Percentiles rank a stretch among this genome's conserved stretches.
Evolutionary conservation across 2,797 vertebrate genomes (phyloP).

Genomic region (Pogonophryne albipinna): DNA sequence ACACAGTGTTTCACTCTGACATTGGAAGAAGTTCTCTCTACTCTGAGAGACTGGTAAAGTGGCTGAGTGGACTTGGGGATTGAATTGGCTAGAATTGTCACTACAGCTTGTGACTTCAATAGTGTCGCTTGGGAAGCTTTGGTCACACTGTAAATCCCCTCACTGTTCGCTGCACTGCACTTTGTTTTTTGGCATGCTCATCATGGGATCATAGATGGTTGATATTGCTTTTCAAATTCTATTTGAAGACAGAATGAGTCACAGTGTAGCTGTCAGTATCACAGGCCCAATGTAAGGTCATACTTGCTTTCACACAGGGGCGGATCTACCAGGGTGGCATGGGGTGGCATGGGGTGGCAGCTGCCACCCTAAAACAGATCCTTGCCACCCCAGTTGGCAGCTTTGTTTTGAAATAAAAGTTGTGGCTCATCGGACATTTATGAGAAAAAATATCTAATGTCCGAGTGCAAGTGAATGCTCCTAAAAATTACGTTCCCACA

Average conservation of each 20-base stretch:
- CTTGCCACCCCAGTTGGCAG: too few species aligned
- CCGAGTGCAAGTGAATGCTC: too few species aligned
- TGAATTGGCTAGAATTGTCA: constrained; percentile 67
- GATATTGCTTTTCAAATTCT: constrained; percentile 45
- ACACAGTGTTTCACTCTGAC: constrained; percentile 71
- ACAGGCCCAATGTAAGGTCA: constrained; percentile 24
- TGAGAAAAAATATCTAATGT: too few species aligned
- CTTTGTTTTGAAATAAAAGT: too few species aligned
- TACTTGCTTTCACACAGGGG: constrained; percentile 32
- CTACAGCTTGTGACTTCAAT: constrained; percentile 58
- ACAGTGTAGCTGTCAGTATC: constrained; percentile 9
- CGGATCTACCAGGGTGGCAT: too few species aligned
- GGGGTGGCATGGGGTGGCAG: too few species aligned
- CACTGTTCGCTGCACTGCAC: constrained; percentile 15
- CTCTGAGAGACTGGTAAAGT: constrained; percentile 62
- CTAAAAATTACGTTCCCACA: too few species aligned
- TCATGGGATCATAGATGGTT: constrained; percentile 45
- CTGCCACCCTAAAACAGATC: too few species aligned
- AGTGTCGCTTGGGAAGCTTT: constrained; percentile 51
- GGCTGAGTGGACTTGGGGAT: constrained; percentile 54
- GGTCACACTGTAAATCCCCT: constrained; percentile 62
- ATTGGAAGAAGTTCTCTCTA: constrained; percentile 67
- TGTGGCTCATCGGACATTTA: too few species aligned
- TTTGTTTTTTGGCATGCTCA: constrained; percentile 44
- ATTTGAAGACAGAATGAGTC: constrained; percentile 9